These are phyloP conservation scores for Nasua narica DNA, from an alignment of 2,797 vertebrate genomes.

Conservation along the genomic window DNA sequence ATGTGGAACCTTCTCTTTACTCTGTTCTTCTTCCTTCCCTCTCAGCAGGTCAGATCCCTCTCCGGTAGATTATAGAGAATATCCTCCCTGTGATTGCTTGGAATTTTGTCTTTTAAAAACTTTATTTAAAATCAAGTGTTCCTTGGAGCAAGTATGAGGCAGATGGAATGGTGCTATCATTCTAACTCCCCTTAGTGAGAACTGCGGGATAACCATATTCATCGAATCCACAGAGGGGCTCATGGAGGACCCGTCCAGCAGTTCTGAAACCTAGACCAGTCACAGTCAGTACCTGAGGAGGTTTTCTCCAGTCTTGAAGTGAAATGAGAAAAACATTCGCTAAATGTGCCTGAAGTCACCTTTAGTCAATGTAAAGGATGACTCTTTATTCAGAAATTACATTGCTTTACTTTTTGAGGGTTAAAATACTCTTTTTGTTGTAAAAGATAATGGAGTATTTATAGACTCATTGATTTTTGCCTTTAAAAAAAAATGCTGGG, in stretches of 20 bases:
- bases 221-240: neutral
- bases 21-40: neutral
- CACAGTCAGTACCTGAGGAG: neutral
- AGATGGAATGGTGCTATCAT: neutral
- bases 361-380: neutral
- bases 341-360: neutral
- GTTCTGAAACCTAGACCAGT: neutral
- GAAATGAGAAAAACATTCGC: neutral
- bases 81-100: neutral
- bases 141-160: neutral
- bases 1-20: neutral
- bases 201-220: neutral
- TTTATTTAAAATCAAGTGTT: neutral
- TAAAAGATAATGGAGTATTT: neutral
- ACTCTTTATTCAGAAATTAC: neutral
- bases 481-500: neutral
- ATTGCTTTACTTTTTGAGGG: neutral
- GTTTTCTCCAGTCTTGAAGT: neutral
- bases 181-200: neutral
- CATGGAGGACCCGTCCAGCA: neutral
- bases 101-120: neutral
- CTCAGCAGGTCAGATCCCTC: neutral
- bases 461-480: neutral
- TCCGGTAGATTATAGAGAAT: neutral
- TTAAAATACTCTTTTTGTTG: neutral